Conservation (phyloP, 2,797 vertebrate species). For the Sebastes hubbsi region DNA sequence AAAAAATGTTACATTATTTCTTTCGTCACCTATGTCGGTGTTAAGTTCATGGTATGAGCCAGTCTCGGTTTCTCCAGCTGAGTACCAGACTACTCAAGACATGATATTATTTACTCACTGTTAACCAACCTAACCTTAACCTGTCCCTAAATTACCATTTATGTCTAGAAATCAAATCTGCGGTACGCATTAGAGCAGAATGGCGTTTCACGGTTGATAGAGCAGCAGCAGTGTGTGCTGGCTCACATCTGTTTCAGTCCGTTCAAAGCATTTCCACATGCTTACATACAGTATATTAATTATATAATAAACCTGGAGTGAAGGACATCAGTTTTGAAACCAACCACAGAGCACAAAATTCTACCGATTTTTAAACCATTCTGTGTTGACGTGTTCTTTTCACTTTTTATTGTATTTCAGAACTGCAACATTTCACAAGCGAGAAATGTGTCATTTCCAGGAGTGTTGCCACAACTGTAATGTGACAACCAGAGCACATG, state of each 20-base stretch:
- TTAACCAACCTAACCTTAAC: background rate
- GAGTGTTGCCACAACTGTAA: constrained; percentile 25
- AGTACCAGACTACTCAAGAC: background rate
- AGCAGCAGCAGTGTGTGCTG: background rate
- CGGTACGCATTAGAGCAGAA: background rate
- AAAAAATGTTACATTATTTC: background rate
- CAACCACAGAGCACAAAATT: background rate
- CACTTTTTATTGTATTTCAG: constrained; percentile 4
- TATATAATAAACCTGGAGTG: background rate
- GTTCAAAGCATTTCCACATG: background rate
- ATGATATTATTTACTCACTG: background rate
- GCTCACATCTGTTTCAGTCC: background rate
- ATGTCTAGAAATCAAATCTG: background rate
- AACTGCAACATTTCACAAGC: constrained; percentile 23
- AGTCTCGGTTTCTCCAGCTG: background rate
- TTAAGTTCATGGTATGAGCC: background rate
- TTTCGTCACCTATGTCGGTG: background rate
- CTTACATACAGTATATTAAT: background rate
- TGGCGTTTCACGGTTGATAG: background rate
- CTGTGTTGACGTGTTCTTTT: constrained; percentile 1
- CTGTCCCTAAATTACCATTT: background rate
- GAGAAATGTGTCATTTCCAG: constrained; percentile 23
- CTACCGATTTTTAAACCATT: background rate
- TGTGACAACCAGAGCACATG: constrained; percentile 38
- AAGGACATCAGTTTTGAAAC: background rate